These are phyloP conservation scores for Aurelia sp. DNA, from an alignment of 30 jellyfish, hydroid and myxozoan genomes.

Conservation along the genomic window DNA sequence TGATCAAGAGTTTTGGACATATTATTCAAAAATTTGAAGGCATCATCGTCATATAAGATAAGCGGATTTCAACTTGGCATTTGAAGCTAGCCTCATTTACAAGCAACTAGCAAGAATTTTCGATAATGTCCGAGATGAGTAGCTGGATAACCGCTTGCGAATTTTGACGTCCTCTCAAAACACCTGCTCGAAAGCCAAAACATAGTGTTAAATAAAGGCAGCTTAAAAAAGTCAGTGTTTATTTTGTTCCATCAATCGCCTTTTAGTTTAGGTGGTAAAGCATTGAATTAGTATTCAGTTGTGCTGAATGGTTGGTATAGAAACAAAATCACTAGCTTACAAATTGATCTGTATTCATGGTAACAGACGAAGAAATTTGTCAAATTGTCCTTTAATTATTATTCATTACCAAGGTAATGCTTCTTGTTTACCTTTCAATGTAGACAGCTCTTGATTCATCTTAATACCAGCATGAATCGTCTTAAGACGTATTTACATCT, in stretches of 20 bases:
- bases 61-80: too few relatives aligned
- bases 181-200: not conserved
- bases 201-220: not conserved
- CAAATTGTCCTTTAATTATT: not conserved
- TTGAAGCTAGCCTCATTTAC: too few relatives aligned
- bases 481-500: too few relatives aligned
- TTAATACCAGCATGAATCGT: too few relatives aligned
- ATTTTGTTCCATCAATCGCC: not conserved
- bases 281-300: not conserved
- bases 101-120: too few relatives aligned
- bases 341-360: conserved; percentile 15
- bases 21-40: too few relatives aligned
- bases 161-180: too few relatives aligned
- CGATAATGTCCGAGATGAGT: too few relatives aligned
- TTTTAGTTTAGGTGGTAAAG: not conserved
- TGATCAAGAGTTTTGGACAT: too few relatives aligned
- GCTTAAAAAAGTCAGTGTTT: not conserved
- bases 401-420: conserved; percentile 8
- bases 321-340: not conserved
- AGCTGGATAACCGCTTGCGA: too few relatives aligned
- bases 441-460: too few relatives aligned
- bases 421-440: not conserved
- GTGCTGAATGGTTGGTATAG: not conserved
- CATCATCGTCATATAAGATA: too few relatives aligned
- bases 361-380: not conserved